Conservation (phyloP, 2,888 invertebrate genomes). For the Chesias legatella region DNA sequence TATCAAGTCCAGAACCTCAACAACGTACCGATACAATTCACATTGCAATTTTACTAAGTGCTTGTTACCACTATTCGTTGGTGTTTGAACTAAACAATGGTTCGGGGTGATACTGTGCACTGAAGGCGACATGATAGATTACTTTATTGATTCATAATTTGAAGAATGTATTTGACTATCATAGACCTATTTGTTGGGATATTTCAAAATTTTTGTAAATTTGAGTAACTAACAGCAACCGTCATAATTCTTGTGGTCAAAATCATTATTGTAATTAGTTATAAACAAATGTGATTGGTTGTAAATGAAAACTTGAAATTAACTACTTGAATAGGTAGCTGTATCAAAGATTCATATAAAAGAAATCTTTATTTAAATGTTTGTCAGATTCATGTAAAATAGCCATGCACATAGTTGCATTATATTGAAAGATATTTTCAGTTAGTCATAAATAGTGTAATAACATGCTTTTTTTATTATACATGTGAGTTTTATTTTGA, state of each 20-base stretch:
- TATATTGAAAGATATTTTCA: conserved; percentile 60
- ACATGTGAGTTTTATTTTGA: conserved; percentile 39
- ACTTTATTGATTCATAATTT: conserved; percentile 13
- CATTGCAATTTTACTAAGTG: background rate
- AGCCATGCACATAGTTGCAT: conserved; percentile 59
- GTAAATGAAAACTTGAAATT: conserved; percentile 12
- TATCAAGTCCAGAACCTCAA: background rate
- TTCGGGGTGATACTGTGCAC: conserved; percentile 13
- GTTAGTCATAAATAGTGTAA: conserved; percentile 70
- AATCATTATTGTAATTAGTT: conserved; percentile 1
- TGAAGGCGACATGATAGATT: conserved; percentile 17
- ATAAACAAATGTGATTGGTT: conserved; percentile 12
- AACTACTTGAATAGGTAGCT: conserved; percentile 12
- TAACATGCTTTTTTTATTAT: conserved; percentile 72
- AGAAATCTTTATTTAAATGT: conserved; percentile 23
- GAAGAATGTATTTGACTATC: conserved; percentile 21
- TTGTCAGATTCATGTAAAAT: conserved; percentile 60
- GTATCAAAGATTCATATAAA: conserved; percentile 20
- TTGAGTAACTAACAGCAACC: conserved; percentile 8
- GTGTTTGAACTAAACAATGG: conserved; percentile 7
- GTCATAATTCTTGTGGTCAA: conserved; percentile 7
- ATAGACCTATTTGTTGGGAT: conserved; percentile 11
- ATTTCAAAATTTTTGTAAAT: conserved; percentile 6
- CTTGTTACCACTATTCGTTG: too few relatives aligned
- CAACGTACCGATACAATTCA: too few relatives aligned